Conservation (phyloP, 2,888 invertebrate genomes). For the Lasiommata megera region DNA sequence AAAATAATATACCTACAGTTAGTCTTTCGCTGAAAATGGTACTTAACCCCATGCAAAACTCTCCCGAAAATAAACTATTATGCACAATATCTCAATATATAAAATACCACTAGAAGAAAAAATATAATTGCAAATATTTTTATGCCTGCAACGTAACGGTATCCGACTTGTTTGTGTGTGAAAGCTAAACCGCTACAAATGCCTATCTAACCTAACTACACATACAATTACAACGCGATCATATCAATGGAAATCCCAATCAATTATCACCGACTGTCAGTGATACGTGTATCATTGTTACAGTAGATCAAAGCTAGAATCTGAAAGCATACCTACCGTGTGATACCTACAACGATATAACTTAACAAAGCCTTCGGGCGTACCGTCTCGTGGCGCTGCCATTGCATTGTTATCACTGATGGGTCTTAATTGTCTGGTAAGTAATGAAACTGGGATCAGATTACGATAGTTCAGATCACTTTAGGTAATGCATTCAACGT, state of each 20-base stretch:
- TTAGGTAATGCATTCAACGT: no score
- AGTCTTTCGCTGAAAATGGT: no score
- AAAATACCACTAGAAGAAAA: no score
- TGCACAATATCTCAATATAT: no score
- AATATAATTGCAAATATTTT: no score
- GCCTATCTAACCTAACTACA: no score
- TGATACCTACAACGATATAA: neutral
- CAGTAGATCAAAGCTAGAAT: slow-evolving; percentile 6
- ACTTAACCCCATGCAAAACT: no score
- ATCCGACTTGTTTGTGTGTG: no score
- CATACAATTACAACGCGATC: neutral
- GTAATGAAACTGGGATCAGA: neutral
- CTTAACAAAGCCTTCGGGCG: neutral
- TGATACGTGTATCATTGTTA: neutral
- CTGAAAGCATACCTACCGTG: neutral
- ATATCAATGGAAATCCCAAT: neutral
- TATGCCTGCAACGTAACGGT: no score
- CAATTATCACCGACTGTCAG: neutral
- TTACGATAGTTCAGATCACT: neutral
- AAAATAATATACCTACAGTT: no score
- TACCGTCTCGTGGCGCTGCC: neutral
- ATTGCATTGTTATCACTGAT: neutral
- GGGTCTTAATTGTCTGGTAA: neutral
- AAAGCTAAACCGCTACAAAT: no score
- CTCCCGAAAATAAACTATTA: no score